These are phyloP conservation scores for Penaeus indicus DNA, from an alignment of 1,140 invertebrate genomes.

Conservation along the genomic window DNA sequence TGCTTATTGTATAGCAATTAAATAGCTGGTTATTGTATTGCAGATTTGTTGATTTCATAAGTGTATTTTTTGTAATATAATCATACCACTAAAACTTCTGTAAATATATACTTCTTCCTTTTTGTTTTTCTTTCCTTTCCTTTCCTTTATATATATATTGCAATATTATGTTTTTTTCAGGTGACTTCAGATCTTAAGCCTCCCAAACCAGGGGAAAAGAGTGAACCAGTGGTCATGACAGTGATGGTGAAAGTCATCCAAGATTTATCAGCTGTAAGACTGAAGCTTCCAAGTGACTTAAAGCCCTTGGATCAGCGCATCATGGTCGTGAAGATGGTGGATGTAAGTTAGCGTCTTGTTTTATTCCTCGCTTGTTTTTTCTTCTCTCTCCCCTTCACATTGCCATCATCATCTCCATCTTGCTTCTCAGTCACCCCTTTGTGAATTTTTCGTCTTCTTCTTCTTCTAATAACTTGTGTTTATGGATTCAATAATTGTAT, in stretches of 20 bases:
- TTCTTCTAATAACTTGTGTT: neutral
- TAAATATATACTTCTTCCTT: neutral
- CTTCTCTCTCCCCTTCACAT: neutral
- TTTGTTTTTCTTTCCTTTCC: neutral
- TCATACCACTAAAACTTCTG: neutral
- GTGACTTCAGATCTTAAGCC: slow-evolving; percentile 67
- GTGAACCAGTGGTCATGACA: slow-evolving; percentile 91
- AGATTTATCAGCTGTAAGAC: slow-evolving; percentile 88
- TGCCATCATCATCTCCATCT: neutral
- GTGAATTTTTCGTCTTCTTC: neutral
- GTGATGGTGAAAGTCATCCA: slow-evolving; percentile 86
- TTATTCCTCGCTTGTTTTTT: neutral
- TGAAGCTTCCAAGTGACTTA: slow-evolving; percentile 90
- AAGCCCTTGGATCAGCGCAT: slow-evolving; percentile 85
- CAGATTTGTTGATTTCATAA: neutral
- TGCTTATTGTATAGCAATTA: neutral
- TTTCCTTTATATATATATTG: neutral
- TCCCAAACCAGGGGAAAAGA: slow-evolving; percentile 74
- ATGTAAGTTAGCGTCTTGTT: slow-evolving; percentile 69
- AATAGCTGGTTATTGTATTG: too few species aligned
- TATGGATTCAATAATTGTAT: neutral
- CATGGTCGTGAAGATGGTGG: slow-evolving; percentile 88
- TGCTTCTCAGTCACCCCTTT: neutral
- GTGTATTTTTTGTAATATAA: neutral
- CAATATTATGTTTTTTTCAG: slow-evolving; percentile 13